phyloP scores from a whole-genome alignment of 2,113 vertebrate species.

The Piaya cayana region DNA sequence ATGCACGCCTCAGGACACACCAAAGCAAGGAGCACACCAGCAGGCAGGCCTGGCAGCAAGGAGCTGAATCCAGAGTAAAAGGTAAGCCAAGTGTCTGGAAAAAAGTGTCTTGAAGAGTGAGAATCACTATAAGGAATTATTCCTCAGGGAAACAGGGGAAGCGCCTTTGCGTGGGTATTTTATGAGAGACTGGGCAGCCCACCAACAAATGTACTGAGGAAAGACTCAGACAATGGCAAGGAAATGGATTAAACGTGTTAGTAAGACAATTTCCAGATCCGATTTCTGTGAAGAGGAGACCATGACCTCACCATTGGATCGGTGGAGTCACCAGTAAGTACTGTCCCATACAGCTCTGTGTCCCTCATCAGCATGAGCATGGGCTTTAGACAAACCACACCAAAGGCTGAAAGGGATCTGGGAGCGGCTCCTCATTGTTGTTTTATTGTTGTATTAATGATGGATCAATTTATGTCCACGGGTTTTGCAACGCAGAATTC shows the following conservation, averaged over 20 bases:
- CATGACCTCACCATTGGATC: slow-evolving; percentile 51
- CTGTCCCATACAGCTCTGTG: not conserved
- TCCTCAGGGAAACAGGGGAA: slow-evolving; percentile 48
- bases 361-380: not conserved
- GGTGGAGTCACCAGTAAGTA: slow-evolving; percentile 10
- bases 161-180: slow-evolving; percentile 28
- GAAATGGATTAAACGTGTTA: slow-evolving; percentile 66
- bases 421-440: slow-evolving; percentile 59
- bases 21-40: not conserved
- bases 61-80: not conserved
- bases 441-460: slow-evolving; percentile 39
- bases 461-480: slow-evolving; percentile 29
- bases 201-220: slow-evolving; percentile 66
- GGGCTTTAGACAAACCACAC: slow-evolving; percentile 35
- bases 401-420: slow-evolving; percentile 40
- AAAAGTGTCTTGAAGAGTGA: not conserved
- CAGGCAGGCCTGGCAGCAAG: not conserved
- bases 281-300: slow-evolving; percentile 45
- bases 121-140: slow-evolving; percentile 1
- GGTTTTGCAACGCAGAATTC: slow-evolving; percentile 57
- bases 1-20: rapidly evolving
- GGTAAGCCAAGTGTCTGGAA: not conserved
- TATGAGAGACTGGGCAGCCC: slow-evolving; percentile 45
- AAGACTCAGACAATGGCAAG: slow-evolving; percentile 66
- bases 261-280: slow-evolving; percentile 60